A percentile compares a stretch with the other conserved stretches of the same genome.
Evolutionary conservation across 2,113 vertebrate genomes (phyloP).

Genomic region (Climacteris rufus): DNA sequence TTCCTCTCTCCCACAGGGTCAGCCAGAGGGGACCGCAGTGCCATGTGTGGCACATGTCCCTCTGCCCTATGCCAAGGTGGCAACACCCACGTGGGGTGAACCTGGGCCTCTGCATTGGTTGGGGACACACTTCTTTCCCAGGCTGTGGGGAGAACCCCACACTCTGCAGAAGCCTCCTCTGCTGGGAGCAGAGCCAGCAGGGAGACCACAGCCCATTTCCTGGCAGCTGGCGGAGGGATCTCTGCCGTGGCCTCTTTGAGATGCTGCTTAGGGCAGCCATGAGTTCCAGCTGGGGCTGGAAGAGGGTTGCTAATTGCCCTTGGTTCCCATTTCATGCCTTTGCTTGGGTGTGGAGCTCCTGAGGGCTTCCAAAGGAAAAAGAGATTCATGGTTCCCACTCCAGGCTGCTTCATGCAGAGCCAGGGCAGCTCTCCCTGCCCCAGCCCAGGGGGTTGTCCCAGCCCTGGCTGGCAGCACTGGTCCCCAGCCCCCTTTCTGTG

Average conservation of each 20-base stretch:
- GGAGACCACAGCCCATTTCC: background rate
- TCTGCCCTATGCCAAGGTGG: rapidly evolving
- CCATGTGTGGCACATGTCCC: rapidly evolving
- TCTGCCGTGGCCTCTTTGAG: background rate
- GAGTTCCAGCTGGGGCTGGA: background rate
- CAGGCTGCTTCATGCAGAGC: background rate
- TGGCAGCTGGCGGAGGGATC: rapidly evolving
- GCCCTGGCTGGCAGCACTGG: background rate
- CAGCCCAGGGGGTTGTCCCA: background rate
- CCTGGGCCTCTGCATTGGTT: background rate
- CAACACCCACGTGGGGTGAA: rapidly evolving
- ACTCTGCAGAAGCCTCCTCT: background rate
- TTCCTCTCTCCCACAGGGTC: background rate
- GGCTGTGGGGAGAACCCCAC: background rate
- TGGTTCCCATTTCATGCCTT: background rate
- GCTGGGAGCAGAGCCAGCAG: rapidly evolving
- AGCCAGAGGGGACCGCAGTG: background rate
- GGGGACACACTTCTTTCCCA: background rate
- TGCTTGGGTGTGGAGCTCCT: background rate
- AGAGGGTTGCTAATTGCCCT: background rate
- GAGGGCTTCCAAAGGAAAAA: background rate
- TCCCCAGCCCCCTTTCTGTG: rapidly evolving
- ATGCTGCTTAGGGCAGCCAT: background rate
- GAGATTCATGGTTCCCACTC: background rate
- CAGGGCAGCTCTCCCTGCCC: background rate